Conservation (phyloP, 2,113 vertebrate species). For the Chlorodrepanis virens region DNA sequence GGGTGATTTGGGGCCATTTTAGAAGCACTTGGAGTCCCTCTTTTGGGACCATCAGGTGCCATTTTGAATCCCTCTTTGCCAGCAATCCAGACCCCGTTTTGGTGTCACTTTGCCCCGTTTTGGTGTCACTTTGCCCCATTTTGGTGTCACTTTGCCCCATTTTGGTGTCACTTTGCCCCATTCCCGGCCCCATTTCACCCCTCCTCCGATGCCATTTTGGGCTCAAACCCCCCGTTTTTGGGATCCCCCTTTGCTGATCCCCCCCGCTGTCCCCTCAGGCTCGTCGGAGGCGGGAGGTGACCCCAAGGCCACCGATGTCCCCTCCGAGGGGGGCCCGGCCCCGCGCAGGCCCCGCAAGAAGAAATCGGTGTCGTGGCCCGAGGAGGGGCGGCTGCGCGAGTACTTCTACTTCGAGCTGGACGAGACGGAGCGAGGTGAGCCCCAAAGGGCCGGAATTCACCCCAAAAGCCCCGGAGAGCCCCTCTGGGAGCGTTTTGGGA, state of each 20-base stretch:
- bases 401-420: slow-evolving; percentile 95
- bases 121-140: background rate
- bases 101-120: background rate
- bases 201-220: accelerated
- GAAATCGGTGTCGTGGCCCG: slow-evolving; percentile 91
- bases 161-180: accelerated
- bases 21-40: accelerated
- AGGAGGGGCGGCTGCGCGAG: slow-evolving; percentile 88
- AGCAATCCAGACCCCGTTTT: accelerated
- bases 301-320: background rate
- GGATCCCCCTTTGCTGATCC: background rate
- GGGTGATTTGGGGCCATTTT: background rate
- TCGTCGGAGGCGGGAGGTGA: slow-evolving; percentile 76
- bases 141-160: accelerated
- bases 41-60: accelerated
- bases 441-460: accelerated
- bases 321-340: background rate
- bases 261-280: background rate
- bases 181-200: accelerated
- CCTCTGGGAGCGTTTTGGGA: background rate
- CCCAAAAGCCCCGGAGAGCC: background rate
- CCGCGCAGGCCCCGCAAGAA: slow-evolving; percentile 76
- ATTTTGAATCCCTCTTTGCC: background rate
- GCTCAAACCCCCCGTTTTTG: accelerated
- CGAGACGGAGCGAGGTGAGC: slow-evolving; percentile 89